Evolutionary conservation across 2,888 invertebrate genomes (phyloP), one percentile per base, ranked within the genome.

Genomic region (Ormia ochracea): DNA sequence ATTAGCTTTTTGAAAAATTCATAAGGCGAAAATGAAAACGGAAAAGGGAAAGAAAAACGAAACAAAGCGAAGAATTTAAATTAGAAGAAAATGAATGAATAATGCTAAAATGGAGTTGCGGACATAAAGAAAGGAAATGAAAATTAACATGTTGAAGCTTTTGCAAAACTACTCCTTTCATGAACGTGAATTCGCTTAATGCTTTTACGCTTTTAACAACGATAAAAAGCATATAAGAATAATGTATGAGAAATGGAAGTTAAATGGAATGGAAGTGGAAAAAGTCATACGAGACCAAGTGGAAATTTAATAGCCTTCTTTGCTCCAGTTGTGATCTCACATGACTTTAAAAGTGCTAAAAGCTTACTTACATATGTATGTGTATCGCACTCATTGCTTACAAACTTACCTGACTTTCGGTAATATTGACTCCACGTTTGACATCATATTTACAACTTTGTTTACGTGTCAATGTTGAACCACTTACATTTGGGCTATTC

Each of bases 381-480:
- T 10, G 36, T 12, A 26, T 28, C 28, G 36, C 48, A 28, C 28
- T 7, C 10, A 28, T 0, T 48, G 23, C 43, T 59, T 6, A 7
- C 19, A 59, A 45, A 70, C 86, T 86, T 84, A 90, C 90, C 89
- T 90, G 89, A 82, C 89, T 90, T 82, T 90, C 90, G 36, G 89
- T 88, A 82, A 90, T 89, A 86, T 88, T 89, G 82, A 90, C 89
- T 81, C 86, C 85, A 76, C 90, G 88, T 82, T 90, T 88, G 82
- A 17, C 36, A 41, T 90, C 90, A 84, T 90, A 90, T 85, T 90
- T 89, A 82, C 88, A 90, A 82, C 91, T 90, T 76, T 89, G 89
- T 75, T 89, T 88, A 82, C 90, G 88, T 83, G 90, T 88, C 84
- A 89, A 82, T 81, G 85, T 83, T 61, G 87, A 81, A 17, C 69